Percentiles rank a stretch among this genome's conserved stretches.
Evolutionary conservation across 1,140 invertebrate species (phyloP).

Genomic region (Eupeodes corollae): DNA sequence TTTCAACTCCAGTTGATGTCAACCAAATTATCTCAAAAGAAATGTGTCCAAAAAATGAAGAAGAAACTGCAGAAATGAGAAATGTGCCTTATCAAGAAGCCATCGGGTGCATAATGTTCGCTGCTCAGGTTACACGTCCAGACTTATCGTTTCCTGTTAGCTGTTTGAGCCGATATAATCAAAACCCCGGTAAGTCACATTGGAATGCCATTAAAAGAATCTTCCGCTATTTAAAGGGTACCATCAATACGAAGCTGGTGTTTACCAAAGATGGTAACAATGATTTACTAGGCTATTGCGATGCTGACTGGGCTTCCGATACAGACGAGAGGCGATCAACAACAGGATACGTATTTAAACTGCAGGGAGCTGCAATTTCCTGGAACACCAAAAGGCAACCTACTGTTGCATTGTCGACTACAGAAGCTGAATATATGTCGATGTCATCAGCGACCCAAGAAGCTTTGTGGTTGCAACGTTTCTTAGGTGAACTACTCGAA

Average conservation of each 20-base stretch:
- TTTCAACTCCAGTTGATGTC: constrained; percentile 15
- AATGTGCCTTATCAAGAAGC: constrained; percentile 23
- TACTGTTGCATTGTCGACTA: constrained; percentile 2
- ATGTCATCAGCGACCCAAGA: constrained; percentile 2
- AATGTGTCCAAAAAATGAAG: constrained; percentile 32
- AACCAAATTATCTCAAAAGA: constrained; percentile 9
- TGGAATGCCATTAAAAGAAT: constrained; percentile 3
- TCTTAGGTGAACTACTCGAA: neutral
- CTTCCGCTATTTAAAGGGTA: constrained; percentile 6
- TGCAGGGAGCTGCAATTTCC: neutral
- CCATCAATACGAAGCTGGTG: neutral
- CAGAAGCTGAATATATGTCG: constrained; percentile 6
- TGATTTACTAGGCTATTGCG: neutral
- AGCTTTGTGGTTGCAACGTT: neutral
- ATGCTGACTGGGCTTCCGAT: constrained; percentile 3
- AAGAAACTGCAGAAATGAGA: constrained; percentile 11
- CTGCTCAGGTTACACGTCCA: constrained; percentile 16
- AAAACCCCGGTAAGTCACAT: neutral
- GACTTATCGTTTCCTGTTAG: constrained; percentile 2
- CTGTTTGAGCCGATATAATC: neutral
- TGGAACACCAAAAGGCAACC: constrained; percentile 3
- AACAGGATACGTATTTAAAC: constrained; percentile 3
- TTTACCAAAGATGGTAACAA: neutral
- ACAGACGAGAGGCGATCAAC: neutral
- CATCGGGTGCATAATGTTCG: constrained; percentile 20